phyloP scores from a whole-genome alignment of 2,113 vertebrate species.

The Calidris pugnax region DNA sequence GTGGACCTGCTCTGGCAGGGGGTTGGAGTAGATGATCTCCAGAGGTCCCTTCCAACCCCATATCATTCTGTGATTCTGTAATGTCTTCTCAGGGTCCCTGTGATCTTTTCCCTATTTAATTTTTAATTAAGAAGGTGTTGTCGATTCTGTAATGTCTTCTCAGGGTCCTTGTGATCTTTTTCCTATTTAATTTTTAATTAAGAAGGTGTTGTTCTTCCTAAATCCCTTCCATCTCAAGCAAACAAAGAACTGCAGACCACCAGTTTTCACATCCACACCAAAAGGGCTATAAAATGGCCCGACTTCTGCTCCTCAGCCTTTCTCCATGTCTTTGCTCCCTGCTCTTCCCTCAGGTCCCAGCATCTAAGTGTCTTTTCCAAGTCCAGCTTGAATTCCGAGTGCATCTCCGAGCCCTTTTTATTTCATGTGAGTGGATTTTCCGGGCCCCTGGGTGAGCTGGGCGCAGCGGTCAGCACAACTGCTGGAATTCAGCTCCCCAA shows the following conservation, averaged over 20 bases:
- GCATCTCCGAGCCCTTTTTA: background rate
- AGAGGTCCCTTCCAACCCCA: too few species aligned
- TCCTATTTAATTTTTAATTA: background rate
- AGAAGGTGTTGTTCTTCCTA: background rate
- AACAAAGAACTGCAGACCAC: background rate
- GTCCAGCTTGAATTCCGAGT: background rate
- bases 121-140: background rate
- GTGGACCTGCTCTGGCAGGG: too few species aligned
- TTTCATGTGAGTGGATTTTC: background rate
- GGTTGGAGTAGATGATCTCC: too few species aligned
- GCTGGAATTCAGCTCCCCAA: slow-evolving; percentile 34
- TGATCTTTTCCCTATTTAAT: background rate
- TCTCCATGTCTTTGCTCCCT: accelerated
- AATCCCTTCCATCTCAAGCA: accelerated
- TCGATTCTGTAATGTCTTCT: accelerated
- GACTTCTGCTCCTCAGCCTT: background rate
- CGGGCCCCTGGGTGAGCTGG: background rate
- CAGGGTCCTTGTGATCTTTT: background rate
- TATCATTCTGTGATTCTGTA: too few species aligned
- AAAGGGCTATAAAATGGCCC: accelerated
- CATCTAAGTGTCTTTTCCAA: background rate
- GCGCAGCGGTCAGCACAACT: slow-evolving; percentile 36
- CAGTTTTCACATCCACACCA: background rate
- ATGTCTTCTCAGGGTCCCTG: accelerated
- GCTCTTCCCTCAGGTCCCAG: background rate